Conservation (phyloP, 2,888 invertebrate genomes). For the Agrilus cyanescens region DNA sequence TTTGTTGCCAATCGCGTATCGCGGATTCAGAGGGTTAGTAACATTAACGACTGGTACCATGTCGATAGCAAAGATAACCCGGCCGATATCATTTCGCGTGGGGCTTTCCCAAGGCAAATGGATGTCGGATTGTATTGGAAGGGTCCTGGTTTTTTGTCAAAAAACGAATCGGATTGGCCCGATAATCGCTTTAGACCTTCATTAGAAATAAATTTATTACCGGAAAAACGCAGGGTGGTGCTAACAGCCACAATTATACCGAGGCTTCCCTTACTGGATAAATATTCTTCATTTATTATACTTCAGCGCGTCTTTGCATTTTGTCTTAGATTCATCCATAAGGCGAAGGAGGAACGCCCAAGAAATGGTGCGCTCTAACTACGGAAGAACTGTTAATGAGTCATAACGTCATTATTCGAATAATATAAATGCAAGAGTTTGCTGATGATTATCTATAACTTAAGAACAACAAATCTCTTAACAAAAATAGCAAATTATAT, state of each 20-base stretch:
- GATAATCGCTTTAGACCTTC: not conserved
- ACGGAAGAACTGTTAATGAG: not conserved
- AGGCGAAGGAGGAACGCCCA: no score
- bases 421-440: no score
- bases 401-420: not conserved
- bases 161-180: not conserved
- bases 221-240: not conserved
- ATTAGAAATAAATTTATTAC: not conserved
- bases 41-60: not conserved
- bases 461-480: not conserved
- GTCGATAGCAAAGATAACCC: not conserved
- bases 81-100: not conserved
- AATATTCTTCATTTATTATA: constrained; percentile 1
- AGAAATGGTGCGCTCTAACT: not conserved
- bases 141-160: constrained; percentile 1
- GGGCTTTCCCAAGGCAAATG: not conserved
- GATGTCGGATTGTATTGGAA: constrained; percentile 2
- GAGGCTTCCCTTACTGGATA: not conserved
- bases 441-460: no score
- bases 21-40: not conserved
- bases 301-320: not conserved
- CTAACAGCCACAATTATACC: not conserved
- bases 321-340: constrained; percentile 2
- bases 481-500: constrained; percentile 7
- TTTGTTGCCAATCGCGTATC: not conserved